phyloP scores from a whole-genome alignment of 2,113 vertebrate species.

The Carollia perspicillata region DNA sequence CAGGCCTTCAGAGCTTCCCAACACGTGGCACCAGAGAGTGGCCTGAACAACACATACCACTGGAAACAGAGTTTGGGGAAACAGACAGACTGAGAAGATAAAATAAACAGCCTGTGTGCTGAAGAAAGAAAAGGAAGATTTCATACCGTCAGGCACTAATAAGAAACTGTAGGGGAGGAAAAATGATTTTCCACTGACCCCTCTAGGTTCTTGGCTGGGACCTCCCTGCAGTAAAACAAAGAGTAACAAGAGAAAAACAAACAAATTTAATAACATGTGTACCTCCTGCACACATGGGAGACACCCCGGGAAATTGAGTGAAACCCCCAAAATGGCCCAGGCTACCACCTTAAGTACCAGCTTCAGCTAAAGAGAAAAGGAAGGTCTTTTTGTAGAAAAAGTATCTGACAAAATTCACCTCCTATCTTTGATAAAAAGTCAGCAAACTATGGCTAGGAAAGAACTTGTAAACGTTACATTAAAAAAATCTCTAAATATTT shows the following conservation, averaged over 20 bases:
- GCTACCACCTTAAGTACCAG: neutral
- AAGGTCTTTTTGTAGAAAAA: neutral
- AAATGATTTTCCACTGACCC: neutral
- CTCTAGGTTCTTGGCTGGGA: neutral
- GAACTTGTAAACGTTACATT: neutral
- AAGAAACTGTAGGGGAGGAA: neutral
- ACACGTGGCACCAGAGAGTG: neutral
- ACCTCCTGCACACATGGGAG: neutral
- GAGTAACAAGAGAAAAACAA: neutral
- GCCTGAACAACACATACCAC: fast-evolving
- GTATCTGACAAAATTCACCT: neutral
- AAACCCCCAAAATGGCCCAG: neutral
- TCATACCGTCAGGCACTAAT: neutral
- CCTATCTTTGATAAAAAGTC: neutral
- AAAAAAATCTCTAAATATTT: neutral
- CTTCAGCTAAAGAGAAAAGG: neutral
- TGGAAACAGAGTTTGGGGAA: neutral
- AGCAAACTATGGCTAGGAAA: neutral
- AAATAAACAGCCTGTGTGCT: neutral
- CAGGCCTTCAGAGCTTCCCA: neutral
- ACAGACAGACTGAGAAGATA: neutral
- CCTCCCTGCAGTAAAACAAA: neutral
- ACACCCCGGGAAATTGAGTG: neutral
- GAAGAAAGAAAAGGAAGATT: neutral
- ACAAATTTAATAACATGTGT: neutral